Base-by-base conservation (phyloP, 1,140 invertebrate species). In the Telenomus remus region DNA sequence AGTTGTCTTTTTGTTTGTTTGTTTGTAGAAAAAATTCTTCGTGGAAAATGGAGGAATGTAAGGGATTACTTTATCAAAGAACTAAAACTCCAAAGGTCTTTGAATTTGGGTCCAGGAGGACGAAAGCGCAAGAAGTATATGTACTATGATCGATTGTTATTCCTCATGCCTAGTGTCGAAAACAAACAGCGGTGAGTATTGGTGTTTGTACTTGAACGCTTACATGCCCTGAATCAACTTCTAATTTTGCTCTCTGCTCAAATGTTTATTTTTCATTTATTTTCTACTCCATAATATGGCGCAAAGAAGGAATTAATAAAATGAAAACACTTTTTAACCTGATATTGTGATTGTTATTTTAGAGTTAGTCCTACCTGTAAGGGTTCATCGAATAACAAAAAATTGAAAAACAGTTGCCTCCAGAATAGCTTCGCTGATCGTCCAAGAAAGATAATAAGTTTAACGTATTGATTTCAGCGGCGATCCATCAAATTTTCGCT, bases 41-140 rank as follows among this genome's bases (percentile, higher is more conserved):
- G 84, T 0, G 80, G 82, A 0, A 87, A 87, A 60, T 87, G 86
- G 85, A 78, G 85, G 53, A 86, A 87, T 14, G 86, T 86, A 16
- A 74, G 86, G 5, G 85, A 87, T 47, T 87, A 87, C 44, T 87
- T 87, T 15, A 86, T 84, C 53, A 87, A 87, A 44, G 86, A 87
- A 47, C 51, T 87, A 0, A 87, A 87, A 42, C 46, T 82, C 6
- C 83, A 81, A 34, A 82, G 79, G 35, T 61, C 75, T 0, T 59
- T 73, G 11, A 74, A 78, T 53, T 19, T 61, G 4, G 79, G 68
- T 0, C 65, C 71, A 4, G 57, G 68, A 33, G 76, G 70, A 0
- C 66, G 80, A 0, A 86, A 86, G 27, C 74, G 85, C n/a, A 85
- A 82, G 57, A 83, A 80, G 15, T 87, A 86, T 19, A 79, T 84